Evolutionary conservation across 2,888 invertebrate genomes (phyloP), one percentile per base, ranked within the genome.

Genomic region (Agrotis puta): DNA sequence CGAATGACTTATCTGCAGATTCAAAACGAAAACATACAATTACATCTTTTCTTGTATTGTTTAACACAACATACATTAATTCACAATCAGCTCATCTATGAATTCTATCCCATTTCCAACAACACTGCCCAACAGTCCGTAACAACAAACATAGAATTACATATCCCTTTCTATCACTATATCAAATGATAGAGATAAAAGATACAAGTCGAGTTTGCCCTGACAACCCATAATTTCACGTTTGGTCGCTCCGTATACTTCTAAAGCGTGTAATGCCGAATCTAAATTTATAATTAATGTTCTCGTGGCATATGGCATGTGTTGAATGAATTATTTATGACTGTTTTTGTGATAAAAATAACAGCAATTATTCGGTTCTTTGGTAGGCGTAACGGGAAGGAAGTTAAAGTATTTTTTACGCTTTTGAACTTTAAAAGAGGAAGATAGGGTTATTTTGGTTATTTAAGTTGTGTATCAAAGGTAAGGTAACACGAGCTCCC

Each of bases 301-400:
- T 84, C 75, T 85, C 79, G 81, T 84, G 85, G 86, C 87, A 86
- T 82, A 87, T 86, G 88, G 85, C 81, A 84, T 83, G 82, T 81
- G 85, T 81, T 82, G 79, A 83, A 87, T 86, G 88, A 87, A 88
- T 86, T 82, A 87, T 88, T 86, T 87, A 86, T 79, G 77, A 74
- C 67, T 69, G 72, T 82, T 78, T 74, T 79, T 71, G 72, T 79
- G 77, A 72, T 81, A 83, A 86, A 85, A 83, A 85, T 83, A 86
- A 85, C 85, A 79, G 73, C 79, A 81, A 84, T 84, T 81, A 77
- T 74, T 53, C 71, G 64, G 59, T 71, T 58, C 72, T 63, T 81
- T 22, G 61, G 64, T 68, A 56, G 77, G 76, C 64, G 70, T 71
- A 57, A 53, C 77, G 64, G 78, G 61, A 57, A 77, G 59, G 77